phyloP scores from a whole-genome alignment of 2,888 invertebrate species.

The Microplitis manilae region DNA sequence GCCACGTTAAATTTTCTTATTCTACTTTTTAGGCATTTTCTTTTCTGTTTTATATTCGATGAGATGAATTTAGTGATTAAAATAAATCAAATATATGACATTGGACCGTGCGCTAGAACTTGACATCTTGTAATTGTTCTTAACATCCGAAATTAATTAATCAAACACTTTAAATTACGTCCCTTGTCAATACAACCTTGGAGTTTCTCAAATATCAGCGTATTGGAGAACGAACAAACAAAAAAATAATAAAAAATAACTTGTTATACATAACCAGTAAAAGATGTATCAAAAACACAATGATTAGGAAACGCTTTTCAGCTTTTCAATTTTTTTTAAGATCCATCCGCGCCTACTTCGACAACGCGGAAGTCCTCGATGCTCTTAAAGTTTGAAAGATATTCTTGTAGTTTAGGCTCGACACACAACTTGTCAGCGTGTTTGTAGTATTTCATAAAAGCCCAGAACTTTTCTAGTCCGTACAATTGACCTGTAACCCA shows the following conservation, averaged over 20 bases:
- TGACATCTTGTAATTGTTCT: too few relatives aligned
- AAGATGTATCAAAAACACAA: background rate
- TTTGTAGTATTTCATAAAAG: slow-evolving; percentile 97
- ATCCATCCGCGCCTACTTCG: slow-evolving; percentile 74
- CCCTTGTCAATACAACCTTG: background rate
- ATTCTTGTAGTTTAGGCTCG: slow-evolving; percentile 81
- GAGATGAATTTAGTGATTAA: too few relatives aligned
- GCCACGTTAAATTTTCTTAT: too few relatives aligned
- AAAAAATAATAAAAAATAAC: background rate
- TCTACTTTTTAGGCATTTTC: too few relatives aligned
- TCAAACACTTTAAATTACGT: background rate
- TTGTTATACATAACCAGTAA: background rate
- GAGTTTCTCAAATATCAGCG: background rate
- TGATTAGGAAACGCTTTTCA: background rate
- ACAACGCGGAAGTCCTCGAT: slow-evolving; percentile 92
- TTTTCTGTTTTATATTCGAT: too few relatives aligned
- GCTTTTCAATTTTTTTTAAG: slow-evolving; percentile 4
- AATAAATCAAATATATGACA: too few relatives aligned
- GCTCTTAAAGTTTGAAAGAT: slow-evolving; percentile 85
- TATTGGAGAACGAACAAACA: background rate
- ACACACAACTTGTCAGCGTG: slow-evolving; percentile 83
- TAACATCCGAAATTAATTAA: too few relatives aligned
- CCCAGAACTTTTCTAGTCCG: slow-evolving; percentile 99
- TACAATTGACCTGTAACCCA: slow-evolving; percentile 87
- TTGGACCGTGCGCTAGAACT: too few relatives aligned